Conservation (phyloP, 2,113 vertebrate genomes). For the Oophaga pumilio region DNA sequence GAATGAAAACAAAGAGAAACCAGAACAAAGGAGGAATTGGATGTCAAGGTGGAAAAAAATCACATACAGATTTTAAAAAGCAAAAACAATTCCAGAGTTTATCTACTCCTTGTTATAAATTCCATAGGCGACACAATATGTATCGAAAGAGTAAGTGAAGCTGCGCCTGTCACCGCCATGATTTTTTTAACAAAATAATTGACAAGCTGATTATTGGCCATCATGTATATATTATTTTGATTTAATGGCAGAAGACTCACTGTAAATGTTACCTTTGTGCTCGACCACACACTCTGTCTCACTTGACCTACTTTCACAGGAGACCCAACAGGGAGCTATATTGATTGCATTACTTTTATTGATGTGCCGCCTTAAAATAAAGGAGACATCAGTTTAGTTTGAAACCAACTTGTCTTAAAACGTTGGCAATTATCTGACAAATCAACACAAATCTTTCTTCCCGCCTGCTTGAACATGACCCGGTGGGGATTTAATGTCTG, state of each 20-base stretch:
- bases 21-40: too few relatives aligned
- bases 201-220: background rate
- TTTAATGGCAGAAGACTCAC: background rate
- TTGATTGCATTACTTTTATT: background rate
- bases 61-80: too few relatives aligned
- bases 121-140: too few relatives aligned
- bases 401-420: slow-evolving; percentile 7
- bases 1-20: too few relatives aligned
- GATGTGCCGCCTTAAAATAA: slow-evolving; percentile 29
- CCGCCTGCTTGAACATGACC: slow-evolving; percentile 17
- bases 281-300: background rate
- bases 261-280: background rate
- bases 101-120: too few relatives aligned
- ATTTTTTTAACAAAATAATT: background rate
- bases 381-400: slow-evolving; percentile 5
- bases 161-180: too few relatives aligned
- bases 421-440: slow-evolving; percentile 32
- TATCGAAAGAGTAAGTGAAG: too few relatives aligned
- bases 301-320: slow-evolving; percentile 17
- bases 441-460: slow-evolving; percentile 41
- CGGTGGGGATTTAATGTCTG: slow-evolving; percentile 2
- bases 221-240: background rate
- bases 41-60: too few relatives aligned
- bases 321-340: background rate
- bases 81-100: too few relatives aligned